A percentile compares a stretch with the other conserved stretches of the same genome.
These are phyloP conservation scores for Cryptoleucopteryx plumbea DNA, from an alignment of 2,113 vertebrate species.

Conservation along the genomic window DNA sequence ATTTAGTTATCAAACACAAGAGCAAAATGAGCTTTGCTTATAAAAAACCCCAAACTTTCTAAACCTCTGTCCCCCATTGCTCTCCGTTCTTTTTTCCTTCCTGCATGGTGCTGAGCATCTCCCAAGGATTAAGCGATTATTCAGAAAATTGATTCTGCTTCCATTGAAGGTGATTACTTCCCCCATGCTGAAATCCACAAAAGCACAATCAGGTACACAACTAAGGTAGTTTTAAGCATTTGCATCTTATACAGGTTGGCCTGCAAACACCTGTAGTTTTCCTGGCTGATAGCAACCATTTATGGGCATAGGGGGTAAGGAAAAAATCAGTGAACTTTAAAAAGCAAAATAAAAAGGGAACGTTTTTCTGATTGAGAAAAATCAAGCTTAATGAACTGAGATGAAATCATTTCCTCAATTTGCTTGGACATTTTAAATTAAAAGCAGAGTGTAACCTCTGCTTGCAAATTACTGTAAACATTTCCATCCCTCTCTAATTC, in stretches of 20 bases:
- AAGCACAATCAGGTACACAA: conserved; percentile 49
- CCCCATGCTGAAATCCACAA: conserved; percentile 54
- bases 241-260: conserved; percentile 33
- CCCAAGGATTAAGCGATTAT: background rate
- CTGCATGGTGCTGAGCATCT: background rate
- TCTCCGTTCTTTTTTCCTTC: background rate
- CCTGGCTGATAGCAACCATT: conserved; percentile 17
- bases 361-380: conserved; percentile 27
- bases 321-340: conserved; percentile 24
- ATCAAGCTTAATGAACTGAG: conserved; percentile 41
- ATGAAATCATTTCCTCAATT: conserved; percentile 8
- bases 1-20: background rate
- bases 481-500: conserved; percentile 19
- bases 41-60: fast-evolving
- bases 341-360: background rate
- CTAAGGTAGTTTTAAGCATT: conserved; percentile 13
- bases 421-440: conserved; percentile 29
- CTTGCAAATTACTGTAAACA: conserved; percentile 41
- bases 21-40: background rate
- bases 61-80: background rate
- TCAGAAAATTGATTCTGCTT: conserved; percentile 27
- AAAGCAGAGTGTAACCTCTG: conserved; percentile 26
- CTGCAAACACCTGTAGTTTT: conserved; percentile 47
- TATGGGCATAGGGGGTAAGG: background rate
- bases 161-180: conserved; percentile 26